Evolutionary conservation across 2,888 invertebrate species (phyloP), one percentile per base, ranked within the genome.

Genomic region (Lamellibrachia columna): DNA sequence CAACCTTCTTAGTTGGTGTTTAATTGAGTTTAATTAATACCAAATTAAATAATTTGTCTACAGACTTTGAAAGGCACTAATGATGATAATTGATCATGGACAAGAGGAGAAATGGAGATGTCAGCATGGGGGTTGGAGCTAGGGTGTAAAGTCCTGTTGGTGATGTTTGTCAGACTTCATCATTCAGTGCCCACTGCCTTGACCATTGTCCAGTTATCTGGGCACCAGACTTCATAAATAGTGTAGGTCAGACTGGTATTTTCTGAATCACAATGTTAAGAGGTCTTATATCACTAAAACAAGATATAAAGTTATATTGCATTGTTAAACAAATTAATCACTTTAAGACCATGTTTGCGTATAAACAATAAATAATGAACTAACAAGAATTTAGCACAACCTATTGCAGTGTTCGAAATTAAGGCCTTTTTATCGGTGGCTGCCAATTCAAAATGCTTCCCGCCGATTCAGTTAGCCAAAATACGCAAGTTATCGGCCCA

Each of bases 31-130:
- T 75, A 75, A 75, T 75, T 75, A 75, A 75, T 15, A 75, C 75
- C 75, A 75, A 75, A 75, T 75, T 75, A 75, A 75, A 75, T 75
- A 75, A 75, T 75, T 75, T 75, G 75, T 75, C 75, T 75, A n/a
- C 15, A 11, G 6, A 22, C 75, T 75, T 2, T 75, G 75, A 75
- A 11, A 75, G 75, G 22, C 75, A 22, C 75, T 75, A 75, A 75
- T 75, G 75, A 75, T 75, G 75, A 75, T 75, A 75, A 75, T 75
- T 75, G 75, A 75, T 22, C 22, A 75, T 11, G 22, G 2, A 22
- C 6, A 15, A 75, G 75, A 22, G 6, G 4, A 75, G 22, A 22
- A 75, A 22, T 75, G 75, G 15, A 0, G 75, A 75, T 75, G 75
- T 75, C 22, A 75, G 75, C 15, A 75, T 15, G 22, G 22, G 15